Base-by-base conservation (phyloP, 2,888 invertebrate genomes). In the Cheilosia impressa region DNA sequence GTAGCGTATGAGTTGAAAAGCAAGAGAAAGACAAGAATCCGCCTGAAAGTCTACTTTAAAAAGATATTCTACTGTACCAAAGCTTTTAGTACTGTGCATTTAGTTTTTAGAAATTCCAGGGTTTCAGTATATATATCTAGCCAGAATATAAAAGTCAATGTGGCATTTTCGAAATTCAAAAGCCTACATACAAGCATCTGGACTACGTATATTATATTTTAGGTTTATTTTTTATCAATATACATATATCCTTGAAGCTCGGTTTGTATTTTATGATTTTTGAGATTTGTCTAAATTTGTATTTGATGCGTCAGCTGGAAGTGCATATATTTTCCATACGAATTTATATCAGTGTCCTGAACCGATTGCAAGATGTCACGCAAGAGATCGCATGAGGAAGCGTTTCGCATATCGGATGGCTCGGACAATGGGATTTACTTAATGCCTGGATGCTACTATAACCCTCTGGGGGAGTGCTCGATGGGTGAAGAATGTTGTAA, bases 261-360 rank as follows among this genome's bases (percentile, higher is more conserved):
- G 41, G 52, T 71, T 75, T 72, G 58, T 41, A 45, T 81, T 89
- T 87, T 83, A 91, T 91, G 90, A 90, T 90, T 88, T 89, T 89
- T 75, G 90, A 91, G 82, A 88, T 91, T 15, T 89, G 88, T 85
- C 82, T 90, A 81, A 90, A 90, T 88, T 90, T 90, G 34, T 90
- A 89, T 87, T 88, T 91, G 80, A 89, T 90, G 89, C 89, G 91
- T 80, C 88, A 88, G 58, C 76, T 88, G 65, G 88, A 89, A 87
- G 88, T 90, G 80, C 89, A 89, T 72, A 89, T 89, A 76, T 90
- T 89, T 79, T 90, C 89, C 88, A 72, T 90, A 75, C 89, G 90
- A 47, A 88, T 90, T 85, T 88, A 80, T 66, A 79, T 91, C 15
- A 89, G 88, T 73, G 68, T 90, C 45, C 87, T 88, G 6, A 90